These are phyloP conservation scores for Coregonus ussuriensis DNA, from an alignment of 2,797 vertebrate species.

Conservation along the genomic window DNA sequence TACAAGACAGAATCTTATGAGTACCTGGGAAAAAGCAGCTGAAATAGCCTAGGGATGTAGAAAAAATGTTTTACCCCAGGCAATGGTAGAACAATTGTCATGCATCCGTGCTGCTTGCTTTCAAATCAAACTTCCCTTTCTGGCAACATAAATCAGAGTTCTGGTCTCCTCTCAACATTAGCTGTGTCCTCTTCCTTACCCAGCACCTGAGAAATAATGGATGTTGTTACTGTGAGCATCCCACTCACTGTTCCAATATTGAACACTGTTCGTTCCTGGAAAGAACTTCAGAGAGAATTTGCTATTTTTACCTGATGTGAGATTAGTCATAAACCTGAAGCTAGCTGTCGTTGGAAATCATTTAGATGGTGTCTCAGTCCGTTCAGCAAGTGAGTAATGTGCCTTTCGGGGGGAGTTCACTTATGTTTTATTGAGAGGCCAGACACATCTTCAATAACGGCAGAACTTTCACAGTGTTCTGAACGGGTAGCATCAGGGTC, in stretches of 20 bases:
- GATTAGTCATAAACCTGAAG: conserved; percentile 74
- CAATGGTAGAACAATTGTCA: not conserved
- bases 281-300: conserved; percentile 40
- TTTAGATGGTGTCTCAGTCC: conserved; percentile 66
- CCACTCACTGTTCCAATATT: not conserved
- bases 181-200: conserved; percentile 20
- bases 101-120: not conserved
- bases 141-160: conserved; percentile 48
- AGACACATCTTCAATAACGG: conserved; percentile 64
- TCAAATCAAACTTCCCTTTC: conserved; percentile 51
- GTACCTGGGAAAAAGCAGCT: conserved; percentile 24
- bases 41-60: conserved; percentile 28
- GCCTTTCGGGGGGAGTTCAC: conserved; percentile 49
- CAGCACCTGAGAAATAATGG: conserved; percentile 51
- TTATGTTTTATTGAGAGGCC: conserved; percentile 66
- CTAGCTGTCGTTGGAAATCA: conserved; percentile 72
- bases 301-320: conserved; percentile 66
- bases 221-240: conserved; percentile 24
- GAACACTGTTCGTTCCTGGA: conserved; percentile 15
- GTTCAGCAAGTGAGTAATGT: conserved; percentile 65
- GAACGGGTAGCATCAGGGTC: conserved; percentile 41
- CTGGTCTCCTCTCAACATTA: conserved; percentile 22
- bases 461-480: conserved; percentile 58
- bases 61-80: not conserved
- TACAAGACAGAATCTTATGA: not conserved